Percentiles rank a stretch among this genome's conserved stretches.
Evolutionary conservation across 2,888 invertebrate genomes (phyloP).

Genomic region (Archaeoteleia sp.): DNA sequence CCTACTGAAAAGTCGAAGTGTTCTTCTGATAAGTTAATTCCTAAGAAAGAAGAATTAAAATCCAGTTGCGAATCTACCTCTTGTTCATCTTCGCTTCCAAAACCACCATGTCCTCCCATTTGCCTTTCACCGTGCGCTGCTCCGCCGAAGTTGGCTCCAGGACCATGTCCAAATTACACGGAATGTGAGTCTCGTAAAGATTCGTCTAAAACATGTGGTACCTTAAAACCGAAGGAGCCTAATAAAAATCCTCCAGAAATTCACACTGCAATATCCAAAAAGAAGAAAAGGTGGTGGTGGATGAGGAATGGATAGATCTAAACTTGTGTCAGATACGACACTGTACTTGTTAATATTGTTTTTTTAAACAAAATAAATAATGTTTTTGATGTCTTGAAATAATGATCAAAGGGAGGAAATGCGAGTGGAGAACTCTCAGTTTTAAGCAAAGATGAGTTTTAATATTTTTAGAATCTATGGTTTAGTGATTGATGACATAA

Average conservation of each 20-base stretch:
- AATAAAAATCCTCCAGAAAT: background rate
- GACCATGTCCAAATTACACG: slow-evolving; percentile 59
- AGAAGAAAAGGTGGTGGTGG: background rate
- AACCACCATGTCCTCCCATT: slow-evolving; percentile 61
- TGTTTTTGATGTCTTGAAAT: too few species aligned
- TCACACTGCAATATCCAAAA: background rate
- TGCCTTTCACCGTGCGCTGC: slow-evolving; percentile 64
- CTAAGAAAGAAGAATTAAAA: background rate
- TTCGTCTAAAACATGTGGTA: slow-evolving; percentile 52
- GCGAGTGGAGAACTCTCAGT: too few species aligned
- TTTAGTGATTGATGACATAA: too few species aligned
- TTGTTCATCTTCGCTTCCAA: slow-evolving; percentile 57
- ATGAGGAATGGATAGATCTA: background rate
- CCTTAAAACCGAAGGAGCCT: slow-evolving; percentile 7
- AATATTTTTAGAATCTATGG: too few species aligned
- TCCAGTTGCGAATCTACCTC: background rate
- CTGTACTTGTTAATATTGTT: too few species aligned
- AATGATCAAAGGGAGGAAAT: too few species aligned
- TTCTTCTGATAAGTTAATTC: too few species aligned
- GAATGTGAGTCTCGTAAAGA: slow-evolving; percentile 42
- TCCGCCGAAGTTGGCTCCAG: slow-evolving; percentile 65
- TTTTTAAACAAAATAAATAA: too few species aligned
- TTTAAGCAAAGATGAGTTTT: too few species aligned
- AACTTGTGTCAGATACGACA: too few species aligned
- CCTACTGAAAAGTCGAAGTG: background rate